Percentiles rank a stretch among this genome's conserved stretches.
phyloP scores from a whole-genome alignment of 2,797 vertebrate genomes.

The Molothrus ater region DNA sequence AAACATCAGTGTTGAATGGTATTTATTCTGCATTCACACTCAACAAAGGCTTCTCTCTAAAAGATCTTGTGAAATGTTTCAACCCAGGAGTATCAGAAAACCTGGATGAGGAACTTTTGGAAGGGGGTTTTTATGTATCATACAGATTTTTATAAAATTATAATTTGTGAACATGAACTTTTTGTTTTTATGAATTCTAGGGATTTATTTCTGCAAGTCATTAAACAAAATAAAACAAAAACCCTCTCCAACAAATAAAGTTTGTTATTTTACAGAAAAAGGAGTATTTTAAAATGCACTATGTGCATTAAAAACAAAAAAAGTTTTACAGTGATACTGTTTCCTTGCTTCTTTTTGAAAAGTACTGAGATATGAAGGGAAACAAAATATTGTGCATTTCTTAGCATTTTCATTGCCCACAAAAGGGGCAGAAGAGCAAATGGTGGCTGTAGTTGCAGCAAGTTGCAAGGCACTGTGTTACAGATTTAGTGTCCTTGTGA shows the following conservation, averaged over 20 bases:
- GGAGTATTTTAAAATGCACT: background rate
- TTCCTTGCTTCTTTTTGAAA: background rate
- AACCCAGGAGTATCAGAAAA: background rate
- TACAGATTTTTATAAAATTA: background rate
- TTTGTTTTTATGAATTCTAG: background rate
- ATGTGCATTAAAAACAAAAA: background rate
- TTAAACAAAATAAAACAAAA: background rate
- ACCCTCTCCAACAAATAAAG: background rate
- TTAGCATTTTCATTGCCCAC: background rate
- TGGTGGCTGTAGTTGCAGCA: background rate
- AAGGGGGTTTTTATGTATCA: background rate
- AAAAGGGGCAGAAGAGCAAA: background rate
- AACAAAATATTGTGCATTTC: background rate
- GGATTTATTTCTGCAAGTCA: background rate
- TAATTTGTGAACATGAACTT: background rate
- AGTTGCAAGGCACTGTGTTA: background rate
- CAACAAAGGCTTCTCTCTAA: background rate
- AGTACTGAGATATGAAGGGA: background rate
- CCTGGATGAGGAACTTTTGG: background rate
- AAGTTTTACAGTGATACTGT: background rate
- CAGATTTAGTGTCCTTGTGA: background rate
- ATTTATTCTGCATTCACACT: constrained; percentile 24
- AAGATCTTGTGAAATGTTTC: background rate
- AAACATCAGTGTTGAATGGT: background rate
- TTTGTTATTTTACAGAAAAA: background rate